Percentiles rank a stretch among this genome's conserved stretches.
phyloP scores from a whole-genome alignment of 2,797 vertebrate species.

The Sciaenops ocellatus region DNA sequence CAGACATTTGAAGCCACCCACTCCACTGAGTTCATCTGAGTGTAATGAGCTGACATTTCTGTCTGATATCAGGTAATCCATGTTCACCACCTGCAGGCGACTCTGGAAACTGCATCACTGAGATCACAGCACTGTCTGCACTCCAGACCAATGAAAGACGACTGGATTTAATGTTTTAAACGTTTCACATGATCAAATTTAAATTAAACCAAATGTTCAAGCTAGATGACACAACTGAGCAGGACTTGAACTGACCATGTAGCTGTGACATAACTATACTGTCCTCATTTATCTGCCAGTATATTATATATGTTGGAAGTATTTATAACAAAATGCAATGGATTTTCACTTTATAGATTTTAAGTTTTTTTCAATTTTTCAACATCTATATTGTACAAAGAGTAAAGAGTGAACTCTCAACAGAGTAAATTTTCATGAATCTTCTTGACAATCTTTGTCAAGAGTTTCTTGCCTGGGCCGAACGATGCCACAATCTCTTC shows the following conservation, averaged over 20 bases:
- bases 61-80: background rate
- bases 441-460: slow-evolving; percentile 81
- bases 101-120: slow-evolving; percentile 8
- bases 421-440: slow-evolving; percentile 76
- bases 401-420: slow-evolving; percentile 40
- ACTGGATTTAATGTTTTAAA: background rate
- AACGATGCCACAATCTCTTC: slow-evolving; percentile 75
- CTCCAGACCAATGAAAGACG: background rate
- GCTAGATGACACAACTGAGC: background rate
- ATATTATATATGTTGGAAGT: background rate
- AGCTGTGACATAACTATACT: background rate
- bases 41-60: too few relatives aligned
- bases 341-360: background rate
- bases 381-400: slow-evolving; percentile 16
- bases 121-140: background rate
- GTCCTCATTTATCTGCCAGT: too few relatives aligned
- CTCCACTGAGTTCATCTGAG: too few relatives aligned
- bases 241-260: too few relatives aligned
- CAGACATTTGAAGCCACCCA: too few relatives aligned
- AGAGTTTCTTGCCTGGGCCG: slow-evolving; percentile 73
- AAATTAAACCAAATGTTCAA: background rate
- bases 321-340: background rate
- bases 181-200: background rate
- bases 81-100: slow-evolving; percentile 27
- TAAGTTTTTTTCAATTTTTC: background rate